A percentile compares a stretch with the other conserved stretches of the same genome.
These are phyloP conservation scores for Microcebus lehilahytsara DNA, from an alignment of 2,113 vertebrate genomes.

Conservation along the genomic window DNA sequence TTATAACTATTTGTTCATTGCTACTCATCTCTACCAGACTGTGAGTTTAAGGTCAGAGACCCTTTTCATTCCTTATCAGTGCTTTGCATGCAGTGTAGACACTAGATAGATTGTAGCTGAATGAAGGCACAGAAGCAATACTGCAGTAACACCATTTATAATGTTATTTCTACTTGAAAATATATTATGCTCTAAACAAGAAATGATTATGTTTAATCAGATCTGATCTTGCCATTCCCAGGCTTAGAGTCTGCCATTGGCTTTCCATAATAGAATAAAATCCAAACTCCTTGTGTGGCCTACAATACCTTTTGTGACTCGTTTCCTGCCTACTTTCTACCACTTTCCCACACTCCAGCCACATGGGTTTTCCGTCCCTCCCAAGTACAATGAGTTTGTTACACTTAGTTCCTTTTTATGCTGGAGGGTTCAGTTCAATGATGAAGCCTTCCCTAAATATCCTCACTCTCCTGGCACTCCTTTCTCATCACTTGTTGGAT, in stretches of 20 bases:
- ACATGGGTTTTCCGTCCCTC: not conserved
- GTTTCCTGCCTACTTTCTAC: not conserved
- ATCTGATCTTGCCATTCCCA: not conserved
- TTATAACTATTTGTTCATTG: not conserved
- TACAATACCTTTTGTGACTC: not conserved
- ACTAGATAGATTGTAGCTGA: not conserved
- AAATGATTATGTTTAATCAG: not conserved
- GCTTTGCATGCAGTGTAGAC: not conserved
- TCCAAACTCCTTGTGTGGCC: not conserved
- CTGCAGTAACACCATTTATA: not conserved
- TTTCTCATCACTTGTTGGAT: not conserved
- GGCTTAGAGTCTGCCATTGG: not conserved
- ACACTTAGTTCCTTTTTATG: not conserved
- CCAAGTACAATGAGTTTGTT: not conserved
- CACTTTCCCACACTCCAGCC: not conserved
- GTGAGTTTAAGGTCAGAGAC: not conserved
- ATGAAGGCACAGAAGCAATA: not conserved
- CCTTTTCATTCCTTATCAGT: not conserved
- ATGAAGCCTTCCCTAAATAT: not conserved
- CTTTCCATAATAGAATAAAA: slow-evolving; percentile 15
- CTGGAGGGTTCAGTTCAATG: not conserved
- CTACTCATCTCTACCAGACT: not conserved
- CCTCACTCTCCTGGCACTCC: not conserved
- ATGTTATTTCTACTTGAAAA: slow-evolving; percentile 1
- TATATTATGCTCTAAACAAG: not conserved